Percentiles rank a stretch among this genome's conserved stretches.
Conservation (phyloP, 2,797 vertebrate genomes). For the Hoplostethus mediterraneus region DNA sequence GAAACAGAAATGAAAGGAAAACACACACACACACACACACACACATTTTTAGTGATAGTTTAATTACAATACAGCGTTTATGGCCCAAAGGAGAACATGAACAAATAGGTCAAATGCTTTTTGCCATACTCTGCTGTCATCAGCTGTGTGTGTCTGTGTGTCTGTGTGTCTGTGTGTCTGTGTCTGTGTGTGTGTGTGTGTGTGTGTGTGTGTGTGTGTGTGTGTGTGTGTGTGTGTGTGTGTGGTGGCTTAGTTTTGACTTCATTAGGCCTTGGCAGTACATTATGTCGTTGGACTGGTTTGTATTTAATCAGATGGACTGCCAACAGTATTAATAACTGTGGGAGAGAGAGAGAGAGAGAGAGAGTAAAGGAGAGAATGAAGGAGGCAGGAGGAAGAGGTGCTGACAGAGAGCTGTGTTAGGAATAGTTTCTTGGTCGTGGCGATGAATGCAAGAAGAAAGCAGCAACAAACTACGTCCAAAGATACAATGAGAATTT, state of each 20-base stretch:
- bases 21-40: not conserved
- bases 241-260: conserved; percentile 36
- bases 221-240: not conserved
- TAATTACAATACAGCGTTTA: not conserved
- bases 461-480: too few relatives aligned
- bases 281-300: conserved; percentile 46
- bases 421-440: too few relatives aligned
- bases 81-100: not conserved
- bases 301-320: conserved; percentile 76
- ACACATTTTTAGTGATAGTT: conserved; percentile 7
- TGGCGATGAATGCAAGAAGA: too few relatives aligned
- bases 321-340: conserved; percentile 79
- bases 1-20: conserved; percentile 19
- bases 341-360: conserved; percentile 41
- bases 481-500: too few relatives aligned
- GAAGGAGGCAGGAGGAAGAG: conserved; percentile 52
- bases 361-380: conserved; percentile 62
- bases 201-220: not conserved
- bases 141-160: conserved; percentile 1
- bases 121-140: not conserved
- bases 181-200: not conserved
- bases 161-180: not conserved
- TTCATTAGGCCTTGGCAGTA: conserved; percentile 38
- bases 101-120: not conserved
- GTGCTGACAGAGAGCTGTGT: conserved; percentile 72